phyloP scores from a whole-genome alignment of 2,797 vertebrate species.

The Anas georgica region DNA sequence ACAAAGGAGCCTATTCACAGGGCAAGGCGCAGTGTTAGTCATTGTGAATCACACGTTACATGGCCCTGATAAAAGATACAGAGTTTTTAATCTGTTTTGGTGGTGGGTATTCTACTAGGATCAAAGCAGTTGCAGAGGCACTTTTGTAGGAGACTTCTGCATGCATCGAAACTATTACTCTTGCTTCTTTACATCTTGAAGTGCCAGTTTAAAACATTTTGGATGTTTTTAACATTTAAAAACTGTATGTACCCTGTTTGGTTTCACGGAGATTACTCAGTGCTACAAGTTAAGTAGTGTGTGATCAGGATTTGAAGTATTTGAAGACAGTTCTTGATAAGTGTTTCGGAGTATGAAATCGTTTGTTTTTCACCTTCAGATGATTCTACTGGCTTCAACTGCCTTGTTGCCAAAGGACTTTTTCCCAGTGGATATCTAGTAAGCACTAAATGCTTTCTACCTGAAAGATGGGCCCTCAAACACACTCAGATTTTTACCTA shows the following conservation, averaged over 20 bases:
- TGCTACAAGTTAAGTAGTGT: not conserved
- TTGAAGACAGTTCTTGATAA: not conserved
- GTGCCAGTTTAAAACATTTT: not conserved
- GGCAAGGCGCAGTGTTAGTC: slow-evolving; percentile 21
- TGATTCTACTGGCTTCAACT: not conserved
- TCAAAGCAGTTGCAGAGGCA: not conserved
- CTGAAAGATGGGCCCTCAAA: not conserved
- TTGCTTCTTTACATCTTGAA: not conserved
- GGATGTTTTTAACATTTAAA: not conserved
- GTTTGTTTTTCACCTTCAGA: not conserved
- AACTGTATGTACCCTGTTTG: not conserved
- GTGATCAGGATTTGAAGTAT: not conserved
- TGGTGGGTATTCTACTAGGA: slow-evolving; percentile 9
- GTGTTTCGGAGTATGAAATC: not conserved
- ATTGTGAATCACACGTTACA: slow-evolving; percentile 43
- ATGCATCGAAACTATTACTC: not conserved
- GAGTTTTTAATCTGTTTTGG: not conserved
- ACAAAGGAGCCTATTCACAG: slow-evolving; percentile 44
- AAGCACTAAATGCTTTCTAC: not conserved
- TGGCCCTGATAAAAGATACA: not conserved
- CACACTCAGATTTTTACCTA: not conserved
- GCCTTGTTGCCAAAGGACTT: not conserved
- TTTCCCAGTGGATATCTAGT: not conserved
- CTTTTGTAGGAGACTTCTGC: not conserved
- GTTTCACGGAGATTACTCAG: not conserved